phyloP scores from a whole-genome alignment of 2,888 invertebrate genomes.

The Xestoiulus laeticollis region DNA sequence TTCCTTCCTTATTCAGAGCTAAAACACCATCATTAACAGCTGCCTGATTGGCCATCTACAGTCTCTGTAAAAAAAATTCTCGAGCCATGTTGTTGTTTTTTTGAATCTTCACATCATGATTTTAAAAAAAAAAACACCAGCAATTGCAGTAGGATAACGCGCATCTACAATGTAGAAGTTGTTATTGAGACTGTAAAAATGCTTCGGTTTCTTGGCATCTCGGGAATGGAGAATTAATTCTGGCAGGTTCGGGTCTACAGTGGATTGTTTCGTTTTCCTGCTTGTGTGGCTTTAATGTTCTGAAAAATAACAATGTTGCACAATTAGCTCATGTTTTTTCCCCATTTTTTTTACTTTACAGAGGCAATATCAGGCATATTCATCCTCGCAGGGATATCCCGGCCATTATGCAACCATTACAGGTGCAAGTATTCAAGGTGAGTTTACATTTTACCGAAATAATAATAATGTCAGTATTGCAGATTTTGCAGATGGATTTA shows the following conservation, averaged over 20 bases:
- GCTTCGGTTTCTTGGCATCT: conserved; percentile 5
- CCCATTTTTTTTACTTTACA: conserved; percentile 49
- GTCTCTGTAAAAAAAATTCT: not conserved
- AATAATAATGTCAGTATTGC: not conserved
- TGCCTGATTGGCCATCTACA: not conserved
- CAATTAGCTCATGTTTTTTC: not conserved
- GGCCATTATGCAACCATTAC: conserved; percentile 57
- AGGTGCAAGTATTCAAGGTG: conserved; percentile 56
- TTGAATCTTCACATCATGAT: too few relatives aligned
- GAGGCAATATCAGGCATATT: conserved; percentile 55
- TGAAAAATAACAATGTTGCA: not conserved
- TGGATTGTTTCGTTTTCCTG: too few relatives aligned
- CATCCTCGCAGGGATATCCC: conserved; percentile 56
- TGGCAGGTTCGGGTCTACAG: not conserved
- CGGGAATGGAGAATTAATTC: not conserved
- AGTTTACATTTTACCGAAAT: not conserved
- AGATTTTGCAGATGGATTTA: not conserved
- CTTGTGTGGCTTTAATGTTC: not conserved
- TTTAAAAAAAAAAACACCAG: too few relatives aligned
- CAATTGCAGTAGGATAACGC: too few relatives aligned
- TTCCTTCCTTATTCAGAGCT: not conserved
- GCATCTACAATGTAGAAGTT: not conserved
- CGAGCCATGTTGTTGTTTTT: too few relatives aligned
- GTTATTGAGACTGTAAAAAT: not conserved
- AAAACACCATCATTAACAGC: not conserved